phyloP scores from a whole-genome alignment of 2,113 vertebrate species.

The Etheostoma spectabile region DNA sequence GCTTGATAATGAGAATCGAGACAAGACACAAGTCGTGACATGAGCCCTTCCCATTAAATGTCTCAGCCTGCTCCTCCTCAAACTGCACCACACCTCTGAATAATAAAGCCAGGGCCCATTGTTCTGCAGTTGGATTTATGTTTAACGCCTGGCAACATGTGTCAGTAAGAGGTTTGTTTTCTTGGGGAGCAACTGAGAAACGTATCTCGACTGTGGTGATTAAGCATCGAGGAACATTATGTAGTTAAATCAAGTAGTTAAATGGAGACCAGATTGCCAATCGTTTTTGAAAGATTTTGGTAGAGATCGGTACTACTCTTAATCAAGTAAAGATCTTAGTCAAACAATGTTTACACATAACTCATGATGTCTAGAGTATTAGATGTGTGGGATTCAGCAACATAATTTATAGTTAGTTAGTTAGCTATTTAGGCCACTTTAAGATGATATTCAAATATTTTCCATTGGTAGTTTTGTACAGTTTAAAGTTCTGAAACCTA shows the following conservation, averaged over 20 bases:
- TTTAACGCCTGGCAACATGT: slow-evolving; percentile 54
- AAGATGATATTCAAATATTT: slow-evolving; percentile 41
- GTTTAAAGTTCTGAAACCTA: slow-evolving; percentile 10
- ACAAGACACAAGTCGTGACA: slow-evolving; percentile 57
- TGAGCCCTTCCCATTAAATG: slow-evolving; percentile 32
- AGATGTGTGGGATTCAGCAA: slow-evolving; percentile 6
- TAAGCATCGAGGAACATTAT: slow-evolving; percentile 69
- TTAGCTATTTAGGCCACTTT: slow-evolving; percentile 11
- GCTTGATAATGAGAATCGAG: slow-evolving; percentile 52
- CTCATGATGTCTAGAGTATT: slow-evolving; percentile 19
- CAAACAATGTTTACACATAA: slow-evolving; percentile 38
- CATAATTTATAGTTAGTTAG: slow-evolving; percentile 6
- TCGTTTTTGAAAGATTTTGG: slow-evolving; percentile 37
- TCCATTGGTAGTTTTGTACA: slow-evolving; percentile 28
- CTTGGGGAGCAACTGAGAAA: slow-evolving; percentile 52
- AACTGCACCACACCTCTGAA: slow-evolving; percentile 39
- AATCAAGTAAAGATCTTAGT: slow-evolving; percentile 1
- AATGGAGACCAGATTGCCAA: slow-evolving; percentile 73
- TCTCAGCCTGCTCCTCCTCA: too few relatives aligned
- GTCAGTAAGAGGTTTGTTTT: slow-evolving; percentile 65
- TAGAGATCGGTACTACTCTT: slow-evolving; percentile 18
- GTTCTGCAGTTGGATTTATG: slow-evolving; percentile 31
- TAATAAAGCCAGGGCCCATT: slow-evolving; percentile 24
- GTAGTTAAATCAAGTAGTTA: slow-evolving; percentile 73
- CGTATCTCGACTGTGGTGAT: slow-evolving; percentile 52